These are phyloP conservation scores for Andrena praecox DNA, from an alignment of 2,888 invertebrate genomes.

Conservation along the genomic window DNA sequence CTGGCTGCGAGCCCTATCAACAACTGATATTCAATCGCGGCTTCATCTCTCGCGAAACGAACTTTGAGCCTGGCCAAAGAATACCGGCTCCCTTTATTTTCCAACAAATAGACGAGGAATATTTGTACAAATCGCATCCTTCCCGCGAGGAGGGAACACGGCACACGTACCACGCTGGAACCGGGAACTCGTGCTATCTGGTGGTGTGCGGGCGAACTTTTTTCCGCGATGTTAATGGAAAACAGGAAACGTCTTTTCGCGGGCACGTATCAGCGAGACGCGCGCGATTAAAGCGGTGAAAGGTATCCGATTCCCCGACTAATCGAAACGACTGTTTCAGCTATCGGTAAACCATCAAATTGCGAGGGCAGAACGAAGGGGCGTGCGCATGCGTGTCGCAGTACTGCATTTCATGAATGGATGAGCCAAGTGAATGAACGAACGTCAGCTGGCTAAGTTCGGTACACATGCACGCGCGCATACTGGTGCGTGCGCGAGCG, in stretches of 20 bases:
- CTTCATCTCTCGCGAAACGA: not conserved
- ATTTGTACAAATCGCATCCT: not conserved
- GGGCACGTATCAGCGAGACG: not conserved
- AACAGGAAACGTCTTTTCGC: not conserved
- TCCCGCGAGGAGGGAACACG: not conserved
- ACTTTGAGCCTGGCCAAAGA: not conserved
- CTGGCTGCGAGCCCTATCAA: not conserved
- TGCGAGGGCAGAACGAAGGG: slow-evolving; percentile 8
- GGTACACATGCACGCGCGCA: slow-evolving; percentile 37
- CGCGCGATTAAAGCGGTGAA: not conserved
- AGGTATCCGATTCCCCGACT: not conserved
- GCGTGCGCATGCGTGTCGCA: slow-evolving; percentile 65
- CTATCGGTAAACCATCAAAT: slow-evolving; percentile 19
- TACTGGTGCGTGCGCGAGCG: not conserved
- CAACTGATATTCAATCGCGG: not conserved
- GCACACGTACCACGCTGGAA: not conserved
- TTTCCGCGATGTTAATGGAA: not conserved
- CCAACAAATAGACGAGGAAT: not conserved
- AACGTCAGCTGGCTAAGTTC: slow-evolving; percentile 71
- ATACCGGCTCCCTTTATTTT: not conserved
- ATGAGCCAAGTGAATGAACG: slow-evolving; percentile 76
- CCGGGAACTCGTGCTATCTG: slow-evolving; percentile 20
- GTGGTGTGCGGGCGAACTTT: not conserved
- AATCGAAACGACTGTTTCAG: not conserved
- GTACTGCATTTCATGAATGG: slow-evolving; percentile 79